phyloP scores from a whole-genome alignment of 2,113 vertebrate species.

The Cyrtonyx montezumae region DNA sequence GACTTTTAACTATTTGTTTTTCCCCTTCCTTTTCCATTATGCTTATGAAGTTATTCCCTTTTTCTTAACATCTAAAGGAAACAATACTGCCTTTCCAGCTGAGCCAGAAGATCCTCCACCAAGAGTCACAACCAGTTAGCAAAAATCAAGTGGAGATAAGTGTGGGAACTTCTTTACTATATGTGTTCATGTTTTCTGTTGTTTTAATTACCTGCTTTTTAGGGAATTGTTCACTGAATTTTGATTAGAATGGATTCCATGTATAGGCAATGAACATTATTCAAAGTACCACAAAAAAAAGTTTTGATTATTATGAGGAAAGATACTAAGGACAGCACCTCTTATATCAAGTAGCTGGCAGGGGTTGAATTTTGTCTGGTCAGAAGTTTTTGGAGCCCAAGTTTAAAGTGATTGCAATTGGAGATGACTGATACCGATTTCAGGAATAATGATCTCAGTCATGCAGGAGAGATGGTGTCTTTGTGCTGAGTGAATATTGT shows the following conservation, averaged over 20 bases:
- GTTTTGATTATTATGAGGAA: not conserved
- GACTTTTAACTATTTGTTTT: not conserved
- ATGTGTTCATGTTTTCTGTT: not conserved
- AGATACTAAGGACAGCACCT: not conserved
- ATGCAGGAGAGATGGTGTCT: not conserved
- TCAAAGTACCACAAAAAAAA: not conserved
- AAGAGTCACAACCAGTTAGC: not conserved
- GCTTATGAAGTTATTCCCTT: not conserved
- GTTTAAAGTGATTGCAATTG: not conserved
- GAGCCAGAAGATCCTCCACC: not conserved
- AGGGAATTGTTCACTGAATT: not conserved
- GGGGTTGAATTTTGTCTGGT: not conserved
- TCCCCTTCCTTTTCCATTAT: too few species aligned
- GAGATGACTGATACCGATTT: not conserved
- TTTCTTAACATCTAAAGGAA: not conserved
- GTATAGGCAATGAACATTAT: not conserved
- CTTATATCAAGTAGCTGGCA: not conserved
- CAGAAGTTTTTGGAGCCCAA: not conserved
- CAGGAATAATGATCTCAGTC: not conserved
- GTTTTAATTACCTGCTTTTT: not conserved
- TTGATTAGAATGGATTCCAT: not conserved
- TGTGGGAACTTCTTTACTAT: not conserved
- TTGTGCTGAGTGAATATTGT: not conserved
- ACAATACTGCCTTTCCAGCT: not conserved
- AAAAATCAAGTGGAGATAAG: not conserved